phyloP scores from a whole-genome alignment of 2,797 vertebrate species.

The Silurus lanzhouensis region DNA sequence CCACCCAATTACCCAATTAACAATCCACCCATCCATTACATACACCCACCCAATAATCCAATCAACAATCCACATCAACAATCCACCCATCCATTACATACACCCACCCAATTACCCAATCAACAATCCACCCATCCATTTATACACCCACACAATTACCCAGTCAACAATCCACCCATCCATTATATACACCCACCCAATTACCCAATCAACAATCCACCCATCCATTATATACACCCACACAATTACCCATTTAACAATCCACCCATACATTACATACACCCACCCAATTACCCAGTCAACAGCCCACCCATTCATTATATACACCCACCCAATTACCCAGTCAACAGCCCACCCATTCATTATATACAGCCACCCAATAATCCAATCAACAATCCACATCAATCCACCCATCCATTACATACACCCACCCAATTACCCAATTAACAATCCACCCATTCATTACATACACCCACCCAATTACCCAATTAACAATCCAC shows the following conservation, averaged over 20 bases:
- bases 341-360: background rate
- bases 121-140: background rate
- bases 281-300: background rate
- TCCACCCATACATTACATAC: background rate
- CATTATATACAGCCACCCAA: background rate
- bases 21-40: too few species aligned
- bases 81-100: too few species aligned
- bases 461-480: too few species aligned
- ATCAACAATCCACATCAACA: too few species aligned
- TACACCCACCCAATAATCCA: too few species aligned
- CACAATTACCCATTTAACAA: background rate
- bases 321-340: too few species aligned
- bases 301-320: too few species aligned
- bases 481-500: background rate
- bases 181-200: background rate
- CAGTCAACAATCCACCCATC: background rate
- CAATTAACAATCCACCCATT: too few species aligned
- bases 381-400: background rate
- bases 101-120: too few species aligned
- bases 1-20: too few species aligned
- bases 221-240: background rate
- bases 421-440: too few species aligned
- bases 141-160: background rate
- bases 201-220: background rate
- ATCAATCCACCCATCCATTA: too few species aligned